These are phyloP conservation scores for Ichneumoninae sp. DNA, from an alignment of 2,888 invertebrate genomes.

Conservation along the genomic window DNA sequence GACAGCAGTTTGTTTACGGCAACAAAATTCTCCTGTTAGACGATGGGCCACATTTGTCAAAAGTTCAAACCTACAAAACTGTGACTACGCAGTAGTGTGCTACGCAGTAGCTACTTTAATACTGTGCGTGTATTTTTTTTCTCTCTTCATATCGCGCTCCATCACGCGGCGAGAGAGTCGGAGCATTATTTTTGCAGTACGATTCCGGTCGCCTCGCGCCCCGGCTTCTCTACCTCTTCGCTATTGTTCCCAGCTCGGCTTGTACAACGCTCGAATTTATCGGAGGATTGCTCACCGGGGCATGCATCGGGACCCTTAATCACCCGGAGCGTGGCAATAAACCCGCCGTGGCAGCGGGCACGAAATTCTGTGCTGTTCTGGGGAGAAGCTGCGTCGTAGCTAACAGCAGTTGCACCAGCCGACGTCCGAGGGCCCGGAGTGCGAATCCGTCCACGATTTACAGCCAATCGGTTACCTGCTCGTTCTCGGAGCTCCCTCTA, in stretches of 20 bases:
- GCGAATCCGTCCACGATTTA: conserved; percentile 63
- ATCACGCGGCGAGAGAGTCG: not conserved
- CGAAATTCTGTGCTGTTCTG: conserved; percentile 48
- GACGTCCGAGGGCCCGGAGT: conserved; percentile 35
- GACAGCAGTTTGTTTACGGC: too few species aligned
- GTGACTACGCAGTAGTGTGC: too few species aligned
- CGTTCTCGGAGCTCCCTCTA: conserved; percentile 22
- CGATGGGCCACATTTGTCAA: not conserved
- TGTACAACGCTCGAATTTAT: conserved; percentile 66
- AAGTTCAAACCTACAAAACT: not conserved
- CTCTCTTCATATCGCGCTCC: not conserved
- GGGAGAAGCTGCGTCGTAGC: conserved; percentile 57
- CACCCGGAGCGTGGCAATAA: conserved; percentile 68
- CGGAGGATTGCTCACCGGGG: conserved; percentile 64
- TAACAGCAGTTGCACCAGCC: conserved; percentile 40
- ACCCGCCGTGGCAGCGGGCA: conserved; percentile 54
- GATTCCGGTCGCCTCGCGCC: not conserved
- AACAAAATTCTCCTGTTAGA: not conserved
- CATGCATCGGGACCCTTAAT: conserved; percentile 68
- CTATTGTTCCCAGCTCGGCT: conserved; percentile 63
- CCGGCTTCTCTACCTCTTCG: conserved; percentile 14
- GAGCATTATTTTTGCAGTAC: conserved; percentile 15
- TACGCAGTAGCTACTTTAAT: not conserved
- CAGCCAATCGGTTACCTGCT: conserved; percentile 68
- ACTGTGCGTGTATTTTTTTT: not conserved